Evolutionary conservation across 2,113 vertebrate species (phyloP), one percentile per base, ranked within the genome.

Genomic region (Trochalopteron elliotii): DNA sequence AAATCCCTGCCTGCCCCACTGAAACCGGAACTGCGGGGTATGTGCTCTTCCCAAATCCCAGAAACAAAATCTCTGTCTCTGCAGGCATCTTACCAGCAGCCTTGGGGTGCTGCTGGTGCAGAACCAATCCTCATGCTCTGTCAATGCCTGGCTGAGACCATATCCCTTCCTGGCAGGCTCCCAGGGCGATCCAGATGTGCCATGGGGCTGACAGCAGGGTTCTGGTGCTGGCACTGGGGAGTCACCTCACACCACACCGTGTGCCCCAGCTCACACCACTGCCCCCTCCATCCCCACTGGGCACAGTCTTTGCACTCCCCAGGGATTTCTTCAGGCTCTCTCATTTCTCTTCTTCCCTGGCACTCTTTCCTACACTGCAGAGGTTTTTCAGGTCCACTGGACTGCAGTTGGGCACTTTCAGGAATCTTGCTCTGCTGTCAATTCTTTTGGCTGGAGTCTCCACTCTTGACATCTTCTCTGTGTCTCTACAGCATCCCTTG

Each of bases 261-360:
- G 15, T 28, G 30, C 45, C 23, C 18, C 3, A 3, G 14, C 64
- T 70, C 2, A 0, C 0, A 0, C 28, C 4, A 3, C 31, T 3
- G 5, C 65, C 18, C 5, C 0, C 39, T 76, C 53, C 59, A 50
- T 22, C 30, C 40, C 47, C 1, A 0, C 1, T 1, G 45, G 33
- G 10, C 21, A 60, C 44, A 25, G 17, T 20, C 33, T 27, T 39
- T 56, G 50, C 40, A 60, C 37, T n/a, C 10, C 8, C 12, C 2
- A 0, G 50, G 40, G 18, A 57, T 67, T 42, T 89, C 59, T 76
- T 31, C 47, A 76, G 42, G 52, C 23, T 75, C 49, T 35, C 31
- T 39, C 33, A 39, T 16, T 40, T 31, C 22, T 71, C 39, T 76
- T 63, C 55, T 82, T 69, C 44, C 59, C 25, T 1, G 2, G 5